Conservation (phyloP, 2,888 invertebrate species). For the Philereme vetulata region DNA sequence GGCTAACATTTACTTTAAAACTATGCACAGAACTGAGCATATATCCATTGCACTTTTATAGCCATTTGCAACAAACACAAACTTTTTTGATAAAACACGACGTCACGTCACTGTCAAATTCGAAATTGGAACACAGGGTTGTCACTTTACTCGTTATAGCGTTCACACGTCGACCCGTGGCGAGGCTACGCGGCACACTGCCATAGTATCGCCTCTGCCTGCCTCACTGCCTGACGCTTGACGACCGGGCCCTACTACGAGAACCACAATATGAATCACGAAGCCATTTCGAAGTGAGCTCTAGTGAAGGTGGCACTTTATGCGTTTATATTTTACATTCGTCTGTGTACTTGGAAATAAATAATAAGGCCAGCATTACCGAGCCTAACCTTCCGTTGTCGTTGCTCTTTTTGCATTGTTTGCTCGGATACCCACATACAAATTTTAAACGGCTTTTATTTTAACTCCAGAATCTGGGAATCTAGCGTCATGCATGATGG, state of each 20-base stretch:
- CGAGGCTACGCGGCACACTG: conserved; percentile 48
- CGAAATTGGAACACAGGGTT: conserved; percentile 38
- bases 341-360: conserved; percentile 13
- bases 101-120: conserved; percentile 44
- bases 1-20: conserved; percentile 32
- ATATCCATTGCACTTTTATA: conserved; percentile 18
- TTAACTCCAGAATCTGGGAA: no score
- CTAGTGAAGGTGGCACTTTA: conserved; percentile 39
- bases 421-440: no score
- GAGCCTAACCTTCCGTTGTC: no score
- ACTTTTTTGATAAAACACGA: conserved; percentile 27
- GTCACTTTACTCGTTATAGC: conserved; percentile 27
- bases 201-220: conserved; percentile 26
- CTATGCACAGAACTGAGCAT: conserved; percentile 15
- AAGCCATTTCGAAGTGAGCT: conserved; percentile 36
- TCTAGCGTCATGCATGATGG: no score
- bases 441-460: no score
- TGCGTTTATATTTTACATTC: conserved; percentile 19
- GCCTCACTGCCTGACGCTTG: conserved; percentile 20
- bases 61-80: conserved; percentile 40
- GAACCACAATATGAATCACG: conserved; percentile 39
- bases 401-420: no score
- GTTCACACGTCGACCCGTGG: conserved; percentile 39
- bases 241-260: conserved; percentile 47
- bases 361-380: conserved; percentile 6